Conservation (phyloP, 2,797 vertebrate genomes). For the Vireo griseus region DNA sequence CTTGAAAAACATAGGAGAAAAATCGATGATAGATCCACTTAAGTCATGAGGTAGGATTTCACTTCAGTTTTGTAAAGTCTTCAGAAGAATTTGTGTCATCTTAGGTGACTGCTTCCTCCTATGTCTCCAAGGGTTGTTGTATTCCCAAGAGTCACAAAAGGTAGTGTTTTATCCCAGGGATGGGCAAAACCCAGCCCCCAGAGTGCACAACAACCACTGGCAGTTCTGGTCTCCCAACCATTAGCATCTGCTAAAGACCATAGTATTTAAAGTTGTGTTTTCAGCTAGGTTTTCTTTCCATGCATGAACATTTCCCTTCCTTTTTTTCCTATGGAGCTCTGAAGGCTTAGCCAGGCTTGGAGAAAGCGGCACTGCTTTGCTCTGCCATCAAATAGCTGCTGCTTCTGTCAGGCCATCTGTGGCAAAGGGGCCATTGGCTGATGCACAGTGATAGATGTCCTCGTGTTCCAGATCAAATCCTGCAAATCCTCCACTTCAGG, state of each 20-base stretch:
- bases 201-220: not conserved
- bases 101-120: not conserved
- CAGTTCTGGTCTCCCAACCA: not conserved
- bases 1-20: not conserved
- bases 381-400: rapidly evolving
- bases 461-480: not conserved
- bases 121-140: not conserved
- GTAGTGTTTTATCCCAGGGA: not conserved
- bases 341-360: not conserved
- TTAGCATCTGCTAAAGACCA: not conserved
- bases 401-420: rapidly evolving
- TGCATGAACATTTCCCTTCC: not conserved
- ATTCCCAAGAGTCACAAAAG: not conserved
- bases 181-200: not conserved
- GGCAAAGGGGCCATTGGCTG: not conserved
- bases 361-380: not conserved
- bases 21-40: not conserved
- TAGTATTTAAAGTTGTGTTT: not conserved
- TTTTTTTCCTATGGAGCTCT: not conserved
- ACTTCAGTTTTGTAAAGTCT: not conserved
- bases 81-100: not conserved
- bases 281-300: not conserved
- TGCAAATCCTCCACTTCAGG: not conserved
- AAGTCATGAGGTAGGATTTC: not conserved
- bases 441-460: not conserved